Conservation (phyloP, 2,113 vertebrate species). For the Orycteropus afer region DNA sequence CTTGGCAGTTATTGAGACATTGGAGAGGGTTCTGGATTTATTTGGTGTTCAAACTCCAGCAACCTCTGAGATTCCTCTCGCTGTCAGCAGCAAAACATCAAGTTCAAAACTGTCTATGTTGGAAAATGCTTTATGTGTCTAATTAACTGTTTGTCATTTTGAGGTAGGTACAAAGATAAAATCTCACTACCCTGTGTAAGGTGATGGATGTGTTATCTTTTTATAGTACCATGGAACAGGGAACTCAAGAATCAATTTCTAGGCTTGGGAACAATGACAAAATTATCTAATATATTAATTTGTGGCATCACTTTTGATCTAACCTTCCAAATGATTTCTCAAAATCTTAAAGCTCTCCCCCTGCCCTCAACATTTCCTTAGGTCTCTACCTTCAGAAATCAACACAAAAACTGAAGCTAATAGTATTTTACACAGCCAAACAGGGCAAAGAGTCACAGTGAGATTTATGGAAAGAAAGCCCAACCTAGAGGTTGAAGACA, state of each 20-base stretch:
- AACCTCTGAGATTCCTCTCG: slow-evolving; percentile 71
- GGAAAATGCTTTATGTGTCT: slow-evolving; percentile 70
- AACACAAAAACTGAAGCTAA: slow-evolving; percentile 5
- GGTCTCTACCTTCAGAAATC: slow-evolving; percentile 26
- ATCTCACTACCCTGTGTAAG: slow-evolving; percentile 43
- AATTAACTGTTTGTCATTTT: slow-evolving; percentile 77
- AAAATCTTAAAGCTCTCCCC: not conserved
- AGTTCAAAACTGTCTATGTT: slow-evolving; percentile 70
- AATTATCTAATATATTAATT: slow-evolving; percentile 66
- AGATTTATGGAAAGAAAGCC: not conserved
- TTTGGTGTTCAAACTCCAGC: slow-evolving; percentile 50
- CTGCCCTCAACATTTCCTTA: not conserved
- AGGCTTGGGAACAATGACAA: slow-evolving; percentile 40
- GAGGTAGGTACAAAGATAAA: slow-evolving; percentile 72
- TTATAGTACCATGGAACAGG: slow-evolving; percentile 53
- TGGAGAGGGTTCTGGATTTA: slow-evolving; percentile 71
- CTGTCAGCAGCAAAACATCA: slow-evolving; percentile 78
- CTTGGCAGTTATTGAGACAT: slow-evolving; percentile 79
- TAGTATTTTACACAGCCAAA: not conserved
- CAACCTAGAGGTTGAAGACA: not conserved
- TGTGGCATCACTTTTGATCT: slow-evolving; percentile 40
- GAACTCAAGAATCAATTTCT: slow-evolving; percentile 68
- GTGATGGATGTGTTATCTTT: slow-evolving; percentile 68
- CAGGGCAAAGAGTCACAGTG: not conserved
- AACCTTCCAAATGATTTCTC: slow-evolving; percentile 49